Conservation (phyloP, 2,797 vertebrate species). For the Meda fulgida region DNA sequence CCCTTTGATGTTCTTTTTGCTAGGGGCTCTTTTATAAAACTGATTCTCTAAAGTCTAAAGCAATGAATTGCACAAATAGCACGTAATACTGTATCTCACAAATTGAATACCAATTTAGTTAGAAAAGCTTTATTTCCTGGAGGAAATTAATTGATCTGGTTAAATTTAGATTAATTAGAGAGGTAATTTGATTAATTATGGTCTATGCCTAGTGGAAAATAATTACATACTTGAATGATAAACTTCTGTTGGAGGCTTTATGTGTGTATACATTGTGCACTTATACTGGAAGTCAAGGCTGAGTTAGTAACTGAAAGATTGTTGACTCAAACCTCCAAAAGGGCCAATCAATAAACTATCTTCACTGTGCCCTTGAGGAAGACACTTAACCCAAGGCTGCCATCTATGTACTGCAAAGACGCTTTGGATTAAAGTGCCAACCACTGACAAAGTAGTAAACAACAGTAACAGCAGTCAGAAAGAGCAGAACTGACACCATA, state of each 20-base stretch:
- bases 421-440: background rate
- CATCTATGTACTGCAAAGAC: background rate
- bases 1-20: slow-evolving; percentile 12
- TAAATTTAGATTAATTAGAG: slow-evolving; percentile 24
- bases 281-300: background rate
- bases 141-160: slow-evolving; percentile 31
- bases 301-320: background rate
- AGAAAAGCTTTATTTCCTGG: slow-evolving; percentile 21
- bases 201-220: background rate
- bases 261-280: background rate
- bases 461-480: background rate
- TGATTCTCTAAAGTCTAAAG: slow-evolving; percentile 17
- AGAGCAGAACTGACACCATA: slow-evolving; percentile 15
- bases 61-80: slow-evolving; percentile 23
- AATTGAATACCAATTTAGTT: slow-evolving; percentile 15
- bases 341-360: slow-evolving; percentile 23
- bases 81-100: slow-evolving; percentile 13
- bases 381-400: background rate
- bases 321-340: slow-evolving; percentile 11
- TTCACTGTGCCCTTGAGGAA: slow-evolving; percentile 11
- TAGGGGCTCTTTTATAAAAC: background rate
- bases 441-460: slow-evolving; percentile 32
- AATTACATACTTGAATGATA: slow-evolving; percentile 1
- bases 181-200: slow-evolving; percentile 24
- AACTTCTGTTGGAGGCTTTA: background rate